phyloP scores from a whole-genome alignment of 2,797 vertebrate species.

The Echiichthys vipera region DNA sequence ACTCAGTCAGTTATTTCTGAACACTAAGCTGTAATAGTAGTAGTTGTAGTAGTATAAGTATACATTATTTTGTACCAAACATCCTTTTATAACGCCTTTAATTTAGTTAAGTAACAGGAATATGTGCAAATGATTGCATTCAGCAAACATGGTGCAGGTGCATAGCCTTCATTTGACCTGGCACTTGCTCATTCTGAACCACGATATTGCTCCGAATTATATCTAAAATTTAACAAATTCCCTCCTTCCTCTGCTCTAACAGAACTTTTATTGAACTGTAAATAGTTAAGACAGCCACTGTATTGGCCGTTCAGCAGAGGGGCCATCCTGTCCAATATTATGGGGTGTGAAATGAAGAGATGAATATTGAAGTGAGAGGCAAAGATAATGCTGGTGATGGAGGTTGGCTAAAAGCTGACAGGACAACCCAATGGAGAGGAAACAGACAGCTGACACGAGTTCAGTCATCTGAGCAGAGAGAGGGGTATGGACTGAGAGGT shows the following conservation, averaged over 20 bases:
- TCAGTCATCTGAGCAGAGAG: constrained; percentile 61
- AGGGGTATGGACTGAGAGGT: constrained; percentile 48
- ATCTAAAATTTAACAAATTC: constrained; percentile 56
- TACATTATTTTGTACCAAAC: neutral
- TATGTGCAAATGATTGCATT: neutral
- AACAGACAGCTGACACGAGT: constrained; percentile 79
- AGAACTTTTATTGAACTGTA: constrained; percentile 65
- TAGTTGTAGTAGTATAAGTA: neutral
- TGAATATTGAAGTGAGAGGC: constrained; percentile 78
- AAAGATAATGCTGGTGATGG: constrained; percentile 72
- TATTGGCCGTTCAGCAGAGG: constrained; percentile 61
- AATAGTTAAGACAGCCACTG: constrained; percentile 70
- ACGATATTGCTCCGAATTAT: constrained; percentile 26
- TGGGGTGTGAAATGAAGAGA: constrained; percentile 70
- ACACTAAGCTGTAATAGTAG: neutral
- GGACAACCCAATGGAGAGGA: constrained; percentile 83
- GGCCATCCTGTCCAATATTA: constrained; percentile 62
- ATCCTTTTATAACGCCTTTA: neutral
- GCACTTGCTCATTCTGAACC: constrained; percentile 7
- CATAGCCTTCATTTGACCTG: neutral
- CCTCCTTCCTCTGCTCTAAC: constrained; percentile 36
- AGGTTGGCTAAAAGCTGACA: constrained; percentile 78
- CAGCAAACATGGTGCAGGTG: neutral
- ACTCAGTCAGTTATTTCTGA: neutral
- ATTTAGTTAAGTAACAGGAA: neutral